Evolutionary conservation across 1,140 invertebrate genomes (phyloP), one percentile per base, ranked within the genome.

Genomic region (Cyphomyrmex costatus): DNA sequence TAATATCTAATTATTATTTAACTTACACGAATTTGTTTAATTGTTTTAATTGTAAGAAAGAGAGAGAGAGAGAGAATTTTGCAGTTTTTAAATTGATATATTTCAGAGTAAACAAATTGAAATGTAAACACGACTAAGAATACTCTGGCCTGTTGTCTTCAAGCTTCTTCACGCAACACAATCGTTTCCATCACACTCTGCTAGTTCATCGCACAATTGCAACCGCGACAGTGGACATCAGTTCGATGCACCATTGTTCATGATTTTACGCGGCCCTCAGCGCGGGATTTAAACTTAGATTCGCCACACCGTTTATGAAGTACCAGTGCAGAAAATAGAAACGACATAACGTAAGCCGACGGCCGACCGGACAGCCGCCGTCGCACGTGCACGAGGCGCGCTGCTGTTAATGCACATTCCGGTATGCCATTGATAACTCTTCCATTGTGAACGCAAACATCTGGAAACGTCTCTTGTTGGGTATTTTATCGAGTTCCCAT

Each of bases 381-480:
- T 14, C 73, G 58, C 82, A 85, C 82, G 82, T 85, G 82, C 73
- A 61, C 76, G 82, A 30, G 73, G 21, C 73, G 21, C 58, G 42
- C 21, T 78, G 73, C 58, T 79, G 82, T 74, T 85, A 85, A 79
- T 77, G 71, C 61, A 78, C 73, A 78, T 46, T 60, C 16, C 19
- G 83, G 83, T 79, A 85, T 85, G 46, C 61, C 83, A 85, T 85
- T 85, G 83, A 85, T 85, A 79, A 85, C 46, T 85, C 46, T 33
- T 5, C 36, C 61, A 63, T 78, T 76, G 73, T 65, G 10, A 77
- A 56, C 8, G 21, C 30, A 36, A 14, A 30, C 19, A 30, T 42
- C 3, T 7, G 2, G 30, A 71, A 7, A 36, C 51, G 14, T 33
- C 5, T 80, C 3, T 46, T 21, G 21, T 27, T 24, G 7, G 14